These are phyloP conservation scores for Tolypeutes matacus DNA, from an alignment of 2,797 vertebrate genomes.

Conservation along the genomic window DNA sequence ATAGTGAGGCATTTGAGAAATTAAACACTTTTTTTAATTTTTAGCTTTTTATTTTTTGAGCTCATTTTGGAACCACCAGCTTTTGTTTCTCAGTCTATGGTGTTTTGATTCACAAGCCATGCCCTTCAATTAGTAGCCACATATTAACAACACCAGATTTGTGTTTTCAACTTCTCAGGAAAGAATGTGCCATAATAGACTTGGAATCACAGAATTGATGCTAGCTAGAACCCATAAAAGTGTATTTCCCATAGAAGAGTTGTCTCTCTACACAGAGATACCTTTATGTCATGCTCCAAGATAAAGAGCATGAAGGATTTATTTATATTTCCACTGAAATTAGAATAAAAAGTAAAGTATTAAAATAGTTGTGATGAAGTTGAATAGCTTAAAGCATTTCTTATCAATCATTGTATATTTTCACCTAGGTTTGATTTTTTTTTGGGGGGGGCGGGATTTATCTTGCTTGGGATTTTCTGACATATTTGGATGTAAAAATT, in stretches of 20 bases:
- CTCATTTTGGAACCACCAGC: not conserved
- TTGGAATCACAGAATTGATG: not conserved
- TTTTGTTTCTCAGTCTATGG: not conserved
- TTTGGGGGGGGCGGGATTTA: too few species aligned
- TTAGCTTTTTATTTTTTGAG: not conserved
- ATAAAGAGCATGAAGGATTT: not conserved
- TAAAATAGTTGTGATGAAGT: not conserved
- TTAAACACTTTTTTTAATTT: not conserved
- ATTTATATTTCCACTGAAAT: not conserved
- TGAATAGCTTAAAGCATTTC: not conserved
- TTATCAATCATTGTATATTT: not conserved
- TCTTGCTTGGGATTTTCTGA: constrained; percentile 13
- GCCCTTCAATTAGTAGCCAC: not conserved
- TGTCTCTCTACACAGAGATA: not conserved
- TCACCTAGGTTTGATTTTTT: not conserved
- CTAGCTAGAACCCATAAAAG: not conserved
- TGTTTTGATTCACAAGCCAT: not conserved
- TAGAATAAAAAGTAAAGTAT: not conserved
- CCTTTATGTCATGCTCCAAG: not conserved
- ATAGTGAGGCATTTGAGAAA: not conserved
- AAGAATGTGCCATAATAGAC: not conserved
- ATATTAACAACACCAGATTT: not conserved
- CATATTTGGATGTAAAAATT: not conserved
- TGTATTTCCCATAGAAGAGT: not conserved
- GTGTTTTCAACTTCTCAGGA: not conserved